Evolutionary conservation across 2,113 vertebrate genomes (phyloP).

Genomic region (Ptychochromis oligacanthus): DNA sequence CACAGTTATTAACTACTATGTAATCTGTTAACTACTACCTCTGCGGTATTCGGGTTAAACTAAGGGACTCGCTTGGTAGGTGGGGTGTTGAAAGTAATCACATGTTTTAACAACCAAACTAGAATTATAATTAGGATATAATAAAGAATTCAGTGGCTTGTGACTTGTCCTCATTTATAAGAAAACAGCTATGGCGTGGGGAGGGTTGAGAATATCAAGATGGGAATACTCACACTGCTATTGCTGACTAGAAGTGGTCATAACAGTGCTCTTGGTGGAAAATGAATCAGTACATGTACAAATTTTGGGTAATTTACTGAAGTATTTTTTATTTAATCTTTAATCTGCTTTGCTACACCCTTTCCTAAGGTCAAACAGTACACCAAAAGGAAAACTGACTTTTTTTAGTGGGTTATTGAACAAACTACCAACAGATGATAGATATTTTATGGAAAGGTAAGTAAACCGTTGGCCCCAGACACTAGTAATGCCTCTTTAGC

Average conservation of each 20-base stretch:
- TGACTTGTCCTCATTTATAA: neutral
- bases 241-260: neutral
- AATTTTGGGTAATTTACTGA: neutral
- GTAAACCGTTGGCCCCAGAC: no score
- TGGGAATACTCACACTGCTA: rapidly evolving
- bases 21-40: constrained; percentile 39
- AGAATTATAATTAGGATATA: neutral
- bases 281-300: neutral
- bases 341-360: neutral
- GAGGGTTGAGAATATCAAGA: neutral
- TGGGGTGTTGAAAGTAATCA: neutral
- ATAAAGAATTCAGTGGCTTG: neutral
- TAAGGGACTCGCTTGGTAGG: neutral
- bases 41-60: neutral
- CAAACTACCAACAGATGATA: no score
- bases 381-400: no score
- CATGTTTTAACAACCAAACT: neutral
- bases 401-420: no score
- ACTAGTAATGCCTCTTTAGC: no score
- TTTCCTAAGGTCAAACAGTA: no score
- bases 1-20: neutral
- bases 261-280: neutral
- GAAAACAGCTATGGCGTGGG: neutral
- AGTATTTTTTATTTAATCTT: neutral
- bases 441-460: no score